Evolutionary conservation across 2,797 vertebrate genomes (phyloP), one percentile per base, ranked within the genome.

Genomic region (Erpetoichthys calabaricus): DNA sequence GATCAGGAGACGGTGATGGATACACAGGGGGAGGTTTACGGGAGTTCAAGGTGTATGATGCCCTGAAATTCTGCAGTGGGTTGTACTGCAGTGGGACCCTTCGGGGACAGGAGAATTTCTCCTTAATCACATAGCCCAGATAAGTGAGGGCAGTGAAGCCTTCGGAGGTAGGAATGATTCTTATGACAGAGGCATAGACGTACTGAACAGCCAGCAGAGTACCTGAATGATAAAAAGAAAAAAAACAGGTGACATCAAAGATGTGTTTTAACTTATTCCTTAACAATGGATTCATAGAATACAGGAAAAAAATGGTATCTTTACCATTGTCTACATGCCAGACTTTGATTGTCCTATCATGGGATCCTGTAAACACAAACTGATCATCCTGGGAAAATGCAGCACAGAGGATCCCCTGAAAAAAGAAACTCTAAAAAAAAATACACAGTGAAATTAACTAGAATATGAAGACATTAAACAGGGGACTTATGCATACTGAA

Each of bases 361-460:
- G 75, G 2, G 70, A 82, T 51, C 82, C 88, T 0, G 76, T 84
- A 44, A 80, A 87, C 63, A 89, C 53, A 0, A 78, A 83, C 44
- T 75, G 73, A 63, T 86, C 78, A 2, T 80, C 84, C 59, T 74
- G 76, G 4, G 88, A 90, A 73, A 89, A 91, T 3, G 82, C 81
- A 41, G 84, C 84, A 3, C 75, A 91, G 46, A 79, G 67, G 49
- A 90, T 67, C 0, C 86, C 80, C 58, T 75, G 70, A 46, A 78
- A 85, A 68, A 80, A 78, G 45, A 85, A 75, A 1, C 76, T 78
- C 86, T 88, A 68, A 59, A 63, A 58, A 58, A 58, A 61, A 60
- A 65, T 44, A 47, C 3, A 63, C 1, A 7, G 8, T 3, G 53
- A 51, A 41, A 55, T 7, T 44, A 6, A 9, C 60, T 64, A 58